Percentiles rank a stretch among this genome's conserved stretches.
These are phyloP conservation scores for Cyrtonyx montezumae DNA, from an alignment of 2,113 vertebrate genomes.

Conservation along the genomic window DNA sequence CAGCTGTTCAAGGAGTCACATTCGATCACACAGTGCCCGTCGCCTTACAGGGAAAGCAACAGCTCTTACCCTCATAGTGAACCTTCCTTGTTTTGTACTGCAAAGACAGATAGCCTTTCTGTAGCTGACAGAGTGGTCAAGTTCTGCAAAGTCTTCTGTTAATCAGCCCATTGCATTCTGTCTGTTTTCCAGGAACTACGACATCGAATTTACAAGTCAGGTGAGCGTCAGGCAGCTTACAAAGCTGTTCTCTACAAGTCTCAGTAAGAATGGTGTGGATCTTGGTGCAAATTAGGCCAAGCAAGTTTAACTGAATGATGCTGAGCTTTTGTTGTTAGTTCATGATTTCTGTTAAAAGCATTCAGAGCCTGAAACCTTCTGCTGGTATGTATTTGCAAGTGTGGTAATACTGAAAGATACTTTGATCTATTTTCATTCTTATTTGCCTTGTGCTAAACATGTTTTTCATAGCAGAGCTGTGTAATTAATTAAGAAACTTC, in stretches of 20 bases:
- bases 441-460: not conserved
- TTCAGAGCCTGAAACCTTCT: not conserved
- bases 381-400: not conserved
- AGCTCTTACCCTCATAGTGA: not conserved
- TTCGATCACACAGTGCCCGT: fast-evolving
- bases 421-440: constrained; percentile 51
- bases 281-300: not conserved
- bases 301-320: not conserved
- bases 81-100: not conserved
- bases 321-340: not conserved
- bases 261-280: fast-evolving
- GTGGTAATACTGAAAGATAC: not conserved
- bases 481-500: constrained; percentile 36
- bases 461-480: constrained; percentile 2
- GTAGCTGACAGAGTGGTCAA: not conserved
- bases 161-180: not conserved
- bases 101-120: not conserved
- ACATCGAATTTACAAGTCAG: constrained; percentile 61
- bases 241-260: not conserved
- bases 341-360: not conserved
- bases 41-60: not conserved
- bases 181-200: constrained; percentile 69
- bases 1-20: fast-evolving
- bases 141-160: not conserved
- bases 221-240: constrained; percentile 48